Conservation (phyloP, 2,888 invertebrate species). For the Cryptosula pallasiana region DNA sequence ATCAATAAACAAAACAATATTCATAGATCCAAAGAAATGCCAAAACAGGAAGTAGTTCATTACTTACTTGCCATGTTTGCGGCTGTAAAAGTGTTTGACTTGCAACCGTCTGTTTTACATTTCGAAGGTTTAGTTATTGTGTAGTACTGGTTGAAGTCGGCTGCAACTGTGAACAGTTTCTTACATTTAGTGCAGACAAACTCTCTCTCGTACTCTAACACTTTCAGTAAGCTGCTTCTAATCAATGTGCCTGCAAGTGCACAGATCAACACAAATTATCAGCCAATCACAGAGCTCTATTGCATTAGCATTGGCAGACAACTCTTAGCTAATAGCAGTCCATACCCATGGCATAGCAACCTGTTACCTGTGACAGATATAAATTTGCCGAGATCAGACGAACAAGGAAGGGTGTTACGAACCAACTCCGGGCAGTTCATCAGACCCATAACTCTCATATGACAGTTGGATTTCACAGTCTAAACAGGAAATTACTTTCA, state of each 20-base stretch:
- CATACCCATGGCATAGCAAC: too few relatives aligned
- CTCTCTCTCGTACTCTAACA: slow-evolving; percentile 69
- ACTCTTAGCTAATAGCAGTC: too few relatives aligned
- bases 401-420: slow-evolving; percentile 64
- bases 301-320: background rate
- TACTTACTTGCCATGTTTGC: slow-evolving; percentile 8
- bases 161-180: slow-evolving; percentile 60
- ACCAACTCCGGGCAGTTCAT: slow-evolving; percentile 67
- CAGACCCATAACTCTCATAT: slow-evolving; percentile 62
- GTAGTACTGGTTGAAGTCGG: slow-evolving; percentile 66
- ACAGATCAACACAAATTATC: too few relatives aligned
- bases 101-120: slow-evolving; percentile 56
- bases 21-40: too few relatives aligned
- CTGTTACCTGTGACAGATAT: slow-evolving; percentile 71
- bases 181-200: slow-evolving; percentile 75
- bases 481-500: too few relatives aligned
- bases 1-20: background rate
- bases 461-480: slow-evolving; percentile 63
- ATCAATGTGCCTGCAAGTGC: slow-evolving; percentile 62
- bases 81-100: slow-evolving; percentile 38
- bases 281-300: background rate
- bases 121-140: slow-evolving; percentile 58
- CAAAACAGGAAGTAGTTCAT: background rate
- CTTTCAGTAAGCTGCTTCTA: slow-evolving; percentile 67
- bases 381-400: slow-evolving; percentile 68